A percentile compares a stretch with the other conserved stretches of the same genome.
These are phyloP conservation scores for Neofelis nebulosa DNA, from an alignment of 2,113 vertebrate genomes.

Conservation along the genomic window DNA sequence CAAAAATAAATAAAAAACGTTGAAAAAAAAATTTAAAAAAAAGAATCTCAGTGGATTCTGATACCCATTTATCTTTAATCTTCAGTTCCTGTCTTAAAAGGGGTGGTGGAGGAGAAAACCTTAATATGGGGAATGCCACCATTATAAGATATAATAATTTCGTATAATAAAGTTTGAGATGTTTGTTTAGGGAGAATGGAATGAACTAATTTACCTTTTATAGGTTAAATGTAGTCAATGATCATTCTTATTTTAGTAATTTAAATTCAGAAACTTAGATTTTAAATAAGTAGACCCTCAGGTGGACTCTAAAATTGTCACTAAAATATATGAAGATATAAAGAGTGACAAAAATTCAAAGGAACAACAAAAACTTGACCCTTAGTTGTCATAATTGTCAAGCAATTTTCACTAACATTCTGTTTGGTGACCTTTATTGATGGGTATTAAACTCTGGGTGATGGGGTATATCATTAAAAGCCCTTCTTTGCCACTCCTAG, in stretches of 20 bases:
- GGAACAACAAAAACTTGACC: not conserved
- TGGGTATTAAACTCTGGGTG: not conserved
- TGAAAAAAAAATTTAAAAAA: no score
- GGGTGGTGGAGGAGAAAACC: not conserved
- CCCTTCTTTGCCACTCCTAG: not conserved
- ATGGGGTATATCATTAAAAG: not conserved
- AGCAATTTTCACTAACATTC: not conserved
- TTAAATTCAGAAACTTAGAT: not conserved
- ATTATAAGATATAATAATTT: not conserved
- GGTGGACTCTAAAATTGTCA: not conserved
- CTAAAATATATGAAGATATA: not conserved
- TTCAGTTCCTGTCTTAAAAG: not conserved
- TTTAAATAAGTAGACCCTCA: not conserved
- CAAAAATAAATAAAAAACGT: no score
- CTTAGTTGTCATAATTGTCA: not conserved
- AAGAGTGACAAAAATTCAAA: not conserved
- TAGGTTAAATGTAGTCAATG: not conserved
- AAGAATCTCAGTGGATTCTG: not conserved
- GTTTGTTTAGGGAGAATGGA: not conserved
- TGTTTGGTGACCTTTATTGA: not conserved
- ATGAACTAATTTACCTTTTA: not conserved
- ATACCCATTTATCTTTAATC: not conserved
- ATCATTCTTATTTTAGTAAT: not conserved
- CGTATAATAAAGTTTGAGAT: not conserved
- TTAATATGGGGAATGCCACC: not conserved